phyloP scores from a whole-genome alignment of 2,888 invertebrate species.

The Barypeithes pellucidus region DNA sequence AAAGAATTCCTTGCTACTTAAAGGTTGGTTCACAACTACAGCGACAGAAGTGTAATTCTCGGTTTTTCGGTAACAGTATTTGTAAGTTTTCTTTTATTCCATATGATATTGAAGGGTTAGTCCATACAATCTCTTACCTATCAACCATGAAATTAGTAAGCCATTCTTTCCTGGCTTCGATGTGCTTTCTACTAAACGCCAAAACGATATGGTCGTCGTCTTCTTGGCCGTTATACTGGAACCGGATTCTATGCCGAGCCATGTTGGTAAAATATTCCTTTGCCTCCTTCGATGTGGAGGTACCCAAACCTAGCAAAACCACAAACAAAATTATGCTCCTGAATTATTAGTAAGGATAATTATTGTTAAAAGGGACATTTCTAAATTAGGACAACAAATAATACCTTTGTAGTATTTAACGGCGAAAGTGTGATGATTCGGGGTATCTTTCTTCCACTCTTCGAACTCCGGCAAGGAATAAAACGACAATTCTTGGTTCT shows the following conservation, averaged over 20 bases:
- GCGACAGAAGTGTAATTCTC: no score
- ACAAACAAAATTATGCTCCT: slow-evolving; percentile 46
- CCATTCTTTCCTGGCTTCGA: slow-evolving; percentile 88
- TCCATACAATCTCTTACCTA: no score
- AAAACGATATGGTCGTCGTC: slow-evolving; percentile 96
- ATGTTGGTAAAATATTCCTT: slow-evolving; percentile 99
- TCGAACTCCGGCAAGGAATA: slow-evolving; percentile 99
- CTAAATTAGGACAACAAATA: slow-evolving; percentile 55
- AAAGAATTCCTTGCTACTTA: no score
- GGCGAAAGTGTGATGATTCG: slow-evolving; percentile 91
- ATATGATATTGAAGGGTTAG: no score
- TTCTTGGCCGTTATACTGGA: slow-evolving; percentile 87
- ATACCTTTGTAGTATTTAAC: slow-evolving; percentile 99
- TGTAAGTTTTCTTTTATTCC: no score
- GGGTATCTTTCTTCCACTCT: slow-evolving; percentile 94
- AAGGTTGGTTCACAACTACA: no score
- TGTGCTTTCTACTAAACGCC: slow-evolving; percentile 96
- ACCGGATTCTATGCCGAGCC: slow-evolving; percentile 91
- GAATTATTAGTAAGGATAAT: slow-evolving; percentile 3
- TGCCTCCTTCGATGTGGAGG: slow-evolving; percentile 97
- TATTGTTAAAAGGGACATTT: no score
- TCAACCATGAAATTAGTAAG: slow-evolving; percentile 53
- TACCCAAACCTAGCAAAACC: slow-evolving; percentile 87
- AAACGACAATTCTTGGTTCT: slow-evolving; percentile 87
- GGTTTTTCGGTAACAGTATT: no score